Percentiles rank a stretch among this genome's conserved stretches.
These are phyloP conservation scores for Gnathonemus echidnorhynchus DNA, from an alignment of 2,113 vertebrate species.

Conservation along the genomic window DNA sequence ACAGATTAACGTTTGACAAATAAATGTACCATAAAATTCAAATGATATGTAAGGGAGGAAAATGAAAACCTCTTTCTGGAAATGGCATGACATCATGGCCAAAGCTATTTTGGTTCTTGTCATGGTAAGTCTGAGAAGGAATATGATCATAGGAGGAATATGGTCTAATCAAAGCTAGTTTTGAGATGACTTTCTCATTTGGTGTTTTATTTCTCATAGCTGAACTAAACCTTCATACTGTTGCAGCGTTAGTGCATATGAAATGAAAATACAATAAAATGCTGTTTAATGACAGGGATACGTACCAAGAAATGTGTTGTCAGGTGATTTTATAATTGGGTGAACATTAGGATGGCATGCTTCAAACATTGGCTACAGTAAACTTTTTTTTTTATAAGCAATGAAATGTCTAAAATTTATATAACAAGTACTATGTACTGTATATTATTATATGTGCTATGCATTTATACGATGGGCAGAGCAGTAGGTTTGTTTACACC, in stretches of 20 bases:
- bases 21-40: not conserved
- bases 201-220: not conserved
- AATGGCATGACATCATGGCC: not conserved
- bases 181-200: not conserved
- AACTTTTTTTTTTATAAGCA: not conserved
- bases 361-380: not conserved
- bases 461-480: not conserved
- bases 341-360: not conserved
- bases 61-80: not conserved
- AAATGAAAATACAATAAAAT: not conserved
- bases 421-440: not conserved
- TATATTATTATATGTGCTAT: not conserved
- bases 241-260: not conserved
- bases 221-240: not conserved
- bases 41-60: not conserved
- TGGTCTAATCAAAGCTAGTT: not conserved
- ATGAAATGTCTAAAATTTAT: not conserved
- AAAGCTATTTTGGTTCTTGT: not conserved
- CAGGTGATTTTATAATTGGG: not conserved
- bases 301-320: not conserved
- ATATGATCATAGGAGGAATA: not conserved
- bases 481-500: not conserved
- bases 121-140: not conserved
- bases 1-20: not conserved
- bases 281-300: not conserved